These are phyloP conservation scores for Stigmatopora nigra DNA, from an alignment of 2,113 vertebrate species.

Conservation along the genomic window DNA sequence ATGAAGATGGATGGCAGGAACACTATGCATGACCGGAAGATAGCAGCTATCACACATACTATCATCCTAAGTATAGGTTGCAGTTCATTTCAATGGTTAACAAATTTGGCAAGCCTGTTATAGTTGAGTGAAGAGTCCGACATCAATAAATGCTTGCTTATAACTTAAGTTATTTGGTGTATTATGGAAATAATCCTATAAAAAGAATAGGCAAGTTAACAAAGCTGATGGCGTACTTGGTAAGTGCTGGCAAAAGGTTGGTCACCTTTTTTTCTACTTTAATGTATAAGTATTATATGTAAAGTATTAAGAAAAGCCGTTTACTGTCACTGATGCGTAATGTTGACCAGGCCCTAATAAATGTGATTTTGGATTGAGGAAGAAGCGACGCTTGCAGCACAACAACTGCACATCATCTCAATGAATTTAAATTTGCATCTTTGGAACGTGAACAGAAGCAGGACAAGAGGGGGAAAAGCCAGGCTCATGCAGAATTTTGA, in stretches of 20 bases:
- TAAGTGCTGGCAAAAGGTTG: not conserved
- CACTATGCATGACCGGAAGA: slow-evolving; percentile 15
- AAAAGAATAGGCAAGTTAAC: not conserved
- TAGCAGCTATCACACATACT: slow-evolving; percentile 16
- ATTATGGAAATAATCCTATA: not conserved
- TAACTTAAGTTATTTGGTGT: not conserved
- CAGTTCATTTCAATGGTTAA: not conserved
- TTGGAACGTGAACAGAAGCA: not conserved
- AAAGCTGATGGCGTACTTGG: not conserved
- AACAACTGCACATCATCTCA: not conserved
- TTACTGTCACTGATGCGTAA: not conserved
- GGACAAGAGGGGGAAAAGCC: not conserved
- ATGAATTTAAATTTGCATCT: not conserved
- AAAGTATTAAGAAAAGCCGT: not conserved
- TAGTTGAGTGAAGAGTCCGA: not conserved
- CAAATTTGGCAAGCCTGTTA: not conserved
- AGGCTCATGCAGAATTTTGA: not conserved
- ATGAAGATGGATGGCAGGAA: slow-evolving; percentile 41
- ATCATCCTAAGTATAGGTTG: slow-evolving; percentile 15
- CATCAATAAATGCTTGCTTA: not conserved
- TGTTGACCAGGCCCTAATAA: not conserved
- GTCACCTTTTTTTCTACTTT: not conserved
- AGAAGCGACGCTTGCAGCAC: not conserved
- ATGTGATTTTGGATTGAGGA: not conserved
- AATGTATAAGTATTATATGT: not conserved